Evolutionary conservation across 2,113 vertebrate species (phyloP).

Genomic region (Takifugu flavidus): DNA sequence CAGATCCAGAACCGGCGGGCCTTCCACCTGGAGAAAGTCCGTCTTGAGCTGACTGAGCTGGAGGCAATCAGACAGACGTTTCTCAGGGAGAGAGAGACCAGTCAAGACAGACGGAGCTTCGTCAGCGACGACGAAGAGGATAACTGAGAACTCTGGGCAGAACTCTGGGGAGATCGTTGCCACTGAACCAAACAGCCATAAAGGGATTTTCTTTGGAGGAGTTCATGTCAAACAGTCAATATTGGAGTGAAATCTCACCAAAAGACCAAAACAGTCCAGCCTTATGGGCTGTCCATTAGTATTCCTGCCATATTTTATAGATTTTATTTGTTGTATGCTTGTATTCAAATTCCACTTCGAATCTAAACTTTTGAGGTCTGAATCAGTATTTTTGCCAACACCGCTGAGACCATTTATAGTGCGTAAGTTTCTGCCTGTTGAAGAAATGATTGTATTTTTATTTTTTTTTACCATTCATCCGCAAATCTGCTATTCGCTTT

Average conservation of each 20-base stretch:
- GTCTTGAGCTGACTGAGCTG: slow-evolving; percentile 90
- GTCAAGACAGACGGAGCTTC: slow-evolving; percentile 81
- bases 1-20: slow-evolving; percentile 92
- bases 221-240: slow-evolving; percentile 13
- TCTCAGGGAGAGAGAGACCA: slow-evolving; percentile 86
- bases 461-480: background rate
- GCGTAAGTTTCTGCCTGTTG: slow-evolving; percentile 9
- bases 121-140: slow-evolving; percentile 97
- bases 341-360: slow-evolving; percentile 1
- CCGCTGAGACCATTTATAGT: slow-evolving; percentile 18
- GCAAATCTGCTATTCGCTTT: slow-evolving; percentile 14
- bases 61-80: slow-evolving; percentile 95
- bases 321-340: slow-evolving; percentile 9
- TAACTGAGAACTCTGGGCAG: slow-evolving; percentile 41
- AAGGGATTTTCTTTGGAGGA: background rate
- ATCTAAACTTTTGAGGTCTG: background rate
- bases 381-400: slow-evolving; percentile 49
- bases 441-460: slow-evolving; percentile 33
- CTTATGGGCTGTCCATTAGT: slow-evolving; percentile 36
- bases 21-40: slow-evolving; percentile 94
- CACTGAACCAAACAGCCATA: slow-evolving; percentile 13
- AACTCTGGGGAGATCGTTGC: background rate
- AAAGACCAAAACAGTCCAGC: slow-evolving; percentile 29
- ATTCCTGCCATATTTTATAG: slow-evolving; percentile 43
- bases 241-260: background rate